Base-by-base conservation (phyloP, 2,113 vertebrate genomes). In the Herpailurus yagouaroundi region DNA sequence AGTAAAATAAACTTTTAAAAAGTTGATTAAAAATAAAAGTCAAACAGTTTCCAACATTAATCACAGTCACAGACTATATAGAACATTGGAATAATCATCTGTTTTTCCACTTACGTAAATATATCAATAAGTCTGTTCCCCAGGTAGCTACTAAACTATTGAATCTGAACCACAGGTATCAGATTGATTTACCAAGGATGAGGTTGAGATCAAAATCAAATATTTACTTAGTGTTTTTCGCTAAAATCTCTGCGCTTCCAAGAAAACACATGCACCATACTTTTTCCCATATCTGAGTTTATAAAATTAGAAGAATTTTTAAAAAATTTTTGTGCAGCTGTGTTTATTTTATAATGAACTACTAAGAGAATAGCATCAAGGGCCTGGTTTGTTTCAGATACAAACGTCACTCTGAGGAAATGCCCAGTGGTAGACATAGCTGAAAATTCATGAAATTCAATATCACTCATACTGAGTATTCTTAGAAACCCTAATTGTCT, bases 121-220 rank as follows among this genome's bases (percentile, higher is more conserved):
- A 87, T 57, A 68, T 23, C 73, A 93, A 48, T 18, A 69, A 4
- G 12, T 86, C 48, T 87, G 38, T 68, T 82, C n/a, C 82, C 48
- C 38, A 91, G 41, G 36, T 69, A 36, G 55, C n/a, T 66, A 52
- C 64, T 80, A 41, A 33, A 80, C 86, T n/a, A 29, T 68, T 2
- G 29, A 87, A 68, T 94, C 48, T 93, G 57, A 93, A 80, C 57
- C 15, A 50, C 31, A 91, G 52, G 33, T 71, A 80, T 73, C 85
- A 48, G 45, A 89, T 29, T 41, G 33, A 68, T 87, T 94, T 81
- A 87, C 57, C 80, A 87, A 91, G 57, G 23, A 33, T 87, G 38
- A 91, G 68, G 82, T 71, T 63, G 23, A 94, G 69, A 83, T 82
- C 68, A 88, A 87, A 96, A 91, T 86, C 50, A 96, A 97, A n/a